Evolutionary conservation across 2,113 vertebrate species (phyloP), one percentile per base, ranked within the genome.

Genomic region (Erinaceus europaeus): DNA sequence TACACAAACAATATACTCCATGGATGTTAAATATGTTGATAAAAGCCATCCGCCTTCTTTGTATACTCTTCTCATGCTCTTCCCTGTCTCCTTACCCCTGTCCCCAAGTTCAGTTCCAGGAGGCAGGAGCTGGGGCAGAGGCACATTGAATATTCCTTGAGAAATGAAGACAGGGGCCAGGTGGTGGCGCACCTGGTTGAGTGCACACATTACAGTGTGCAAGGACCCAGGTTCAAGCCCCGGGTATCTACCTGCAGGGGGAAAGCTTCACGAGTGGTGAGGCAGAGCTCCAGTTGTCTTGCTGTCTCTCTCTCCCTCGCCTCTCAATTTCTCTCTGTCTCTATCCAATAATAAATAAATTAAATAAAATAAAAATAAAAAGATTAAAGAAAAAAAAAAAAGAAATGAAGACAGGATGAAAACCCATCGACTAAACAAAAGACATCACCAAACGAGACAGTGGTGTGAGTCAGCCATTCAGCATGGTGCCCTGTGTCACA

Each of bases 1-100:
- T 36, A n/a, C n/a, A n/a, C n/a, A n/a, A n/a, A n/a, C n/a, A n/a
- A n/a, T n/a, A n/a, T n/a, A n/a, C n/a, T n/a, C n/a, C n/a, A n/a
- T n/a, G n/a, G n/a, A n/a, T 52, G 50, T 42, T 72, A 85, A 90
- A 67, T 65, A 86, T n/a, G 25, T 25, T 90, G 84, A 86, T 76
- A 77, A 69, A 88, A 81, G 57, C n/a, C 59, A 79, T 76, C 76
- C 44, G n/a, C 20, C 62, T 71, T 90, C 48, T 83, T 78, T 89
- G 34, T 50, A 42, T 8, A 48, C 27, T 76, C 52, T 77, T 90
- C 80, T 90, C 18, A 69, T 64, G 23, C 25, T 74, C 46, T 90
- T 73, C 42, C 15, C 32, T 42, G 6, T n/a, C 29, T 5, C 6
- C 36, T 57, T 69, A 69, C 23, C 53, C 29, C 57, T 77, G 42